Evolutionary conservation across 2,797 vertebrate species (phyloP), one percentile per base, ranked within the genome.

Genomic region (Pangasius sanitwongsei): DNA sequence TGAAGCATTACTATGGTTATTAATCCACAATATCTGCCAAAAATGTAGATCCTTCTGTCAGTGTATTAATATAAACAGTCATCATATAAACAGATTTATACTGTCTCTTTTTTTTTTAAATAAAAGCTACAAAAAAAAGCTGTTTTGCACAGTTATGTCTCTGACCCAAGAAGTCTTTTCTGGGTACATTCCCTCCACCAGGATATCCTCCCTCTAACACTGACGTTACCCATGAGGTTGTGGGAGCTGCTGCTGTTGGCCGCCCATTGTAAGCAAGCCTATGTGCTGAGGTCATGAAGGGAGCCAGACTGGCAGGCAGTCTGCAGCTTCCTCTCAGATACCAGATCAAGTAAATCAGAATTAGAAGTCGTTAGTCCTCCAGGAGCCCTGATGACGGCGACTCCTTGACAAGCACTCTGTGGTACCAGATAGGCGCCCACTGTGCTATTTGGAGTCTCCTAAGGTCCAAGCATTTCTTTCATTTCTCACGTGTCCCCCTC

Each of bases 251-350:
- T 92, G 88, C 92, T 87, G 87, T 92, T 92, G 93, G 93, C 93
- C 92, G 94, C 94, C 95, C 95, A 96, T 96, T 96, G 96, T 97
- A 94, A 96, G 92, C 67, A 61, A 92, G 90, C 87, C 94, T 91
- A 91, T 92, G 91, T 37, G 91, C 94, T 96, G 94, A 96, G 95
- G 95, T 96, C 96, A 96, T 94, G 94, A 96, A 94, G 85, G 95
- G 96, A 95, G 95, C 96, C 96, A 96, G 96, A 96, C 96, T 96
- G 96, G 96, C 95, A 96, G 96, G 96, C 96, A 95, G 96, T 96
- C 86, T 92, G 84, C 81, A 82, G 95, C 94, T 96, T 96, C 96
- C 96, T 96, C 94, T 93, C 89, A 96, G 96, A 97, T 96, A 95
- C 93, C 94, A 96, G 95, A 96, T 96, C 95, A 95, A 95, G 95